A percentile compares a stretch with the other conserved stretches of the same genome.
These are phyloP conservation scores for Crematogaster levior DNA, from an alignment of 2,888 invertebrate species.

Conservation along the genomic window DNA sequence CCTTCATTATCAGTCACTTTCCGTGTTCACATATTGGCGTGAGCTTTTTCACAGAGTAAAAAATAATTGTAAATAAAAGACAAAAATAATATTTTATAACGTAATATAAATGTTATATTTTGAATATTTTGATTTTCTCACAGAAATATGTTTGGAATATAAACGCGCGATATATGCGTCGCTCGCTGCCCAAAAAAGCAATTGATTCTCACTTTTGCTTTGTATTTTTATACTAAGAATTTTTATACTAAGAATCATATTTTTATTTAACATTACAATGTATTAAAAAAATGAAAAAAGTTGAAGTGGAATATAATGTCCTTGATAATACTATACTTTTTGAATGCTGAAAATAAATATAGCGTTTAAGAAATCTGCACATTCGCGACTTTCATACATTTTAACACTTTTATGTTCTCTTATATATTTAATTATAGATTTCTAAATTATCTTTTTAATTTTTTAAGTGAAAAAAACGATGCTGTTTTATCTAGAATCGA, in stretches of 20 bases:
- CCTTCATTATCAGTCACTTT: background rate
- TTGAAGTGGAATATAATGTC: background rate
- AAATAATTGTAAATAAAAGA: background rate
- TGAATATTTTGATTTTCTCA: background rate
- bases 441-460: background rate
- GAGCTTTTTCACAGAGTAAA: background rate
- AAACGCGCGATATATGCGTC: background rate
- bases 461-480: background rate
- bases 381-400: no score
- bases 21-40: background rate
- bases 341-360: background rate
- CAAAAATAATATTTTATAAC: conserved; percentile 3
- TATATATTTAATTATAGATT: background rate
- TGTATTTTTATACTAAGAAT: conserved; percentile 16
- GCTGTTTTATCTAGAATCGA: background rate
- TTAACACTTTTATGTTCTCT: background rate
- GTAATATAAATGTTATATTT: background rate
- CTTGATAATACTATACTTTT: background rate
- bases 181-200: background rate
- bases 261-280: background rate
- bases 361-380: background rate
- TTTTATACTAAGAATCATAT: background rate
- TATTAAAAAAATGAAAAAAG: background rate
- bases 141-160: background rate
- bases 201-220: background rate